Percentiles rank a stretch among this genome's conserved stretches.
These are phyloP conservation scores for Mesorhabditis belari DNA, from an alignment of 2,888 invertebrate species.

Conservation along the genomic window DNA sequence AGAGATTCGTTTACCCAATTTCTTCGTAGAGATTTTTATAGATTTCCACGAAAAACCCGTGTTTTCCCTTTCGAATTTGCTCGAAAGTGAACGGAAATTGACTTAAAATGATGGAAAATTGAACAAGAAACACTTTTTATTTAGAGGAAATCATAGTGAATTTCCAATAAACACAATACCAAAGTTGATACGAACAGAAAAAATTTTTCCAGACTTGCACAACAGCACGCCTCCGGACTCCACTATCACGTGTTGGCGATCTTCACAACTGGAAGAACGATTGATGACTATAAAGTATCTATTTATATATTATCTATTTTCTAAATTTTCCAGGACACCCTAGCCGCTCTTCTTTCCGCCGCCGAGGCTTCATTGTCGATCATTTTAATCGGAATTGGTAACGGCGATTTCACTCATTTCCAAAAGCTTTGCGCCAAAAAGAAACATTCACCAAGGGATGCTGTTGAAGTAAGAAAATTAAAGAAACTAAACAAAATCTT, in stretches of 20 bases:
- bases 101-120: no score
- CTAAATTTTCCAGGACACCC: conserved; percentile 23
- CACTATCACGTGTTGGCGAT: conserved; percentile 45
- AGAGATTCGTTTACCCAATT: no score
- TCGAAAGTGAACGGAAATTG: no score
- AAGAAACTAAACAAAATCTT: neutral
- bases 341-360: conserved; percentile 36
- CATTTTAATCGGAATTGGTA: conserved; percentile 47
- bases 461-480: conserved; percentile 7
- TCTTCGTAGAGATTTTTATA: no score
- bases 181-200: no score
- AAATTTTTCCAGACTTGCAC: conserved; percentile 19
- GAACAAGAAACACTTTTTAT: no score
- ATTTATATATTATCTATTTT: no score
- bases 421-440: conserved; percentile 18
- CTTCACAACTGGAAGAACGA: conserved; percentile 37
- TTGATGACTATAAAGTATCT: conserved; percentile 35
- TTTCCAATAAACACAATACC: no score
- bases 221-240: conserved; percentile 30
- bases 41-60: no score
- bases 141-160: no score
- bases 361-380: conserved; percentile 46
- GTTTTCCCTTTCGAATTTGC: no score
- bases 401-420: conserved; percentile 26
- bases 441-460: conserved; percentile 23